Evolutionary conservation across 2,113 vertebrate species (phyloP).

Genomic region (Rhinolophus sinicus): DNA sequence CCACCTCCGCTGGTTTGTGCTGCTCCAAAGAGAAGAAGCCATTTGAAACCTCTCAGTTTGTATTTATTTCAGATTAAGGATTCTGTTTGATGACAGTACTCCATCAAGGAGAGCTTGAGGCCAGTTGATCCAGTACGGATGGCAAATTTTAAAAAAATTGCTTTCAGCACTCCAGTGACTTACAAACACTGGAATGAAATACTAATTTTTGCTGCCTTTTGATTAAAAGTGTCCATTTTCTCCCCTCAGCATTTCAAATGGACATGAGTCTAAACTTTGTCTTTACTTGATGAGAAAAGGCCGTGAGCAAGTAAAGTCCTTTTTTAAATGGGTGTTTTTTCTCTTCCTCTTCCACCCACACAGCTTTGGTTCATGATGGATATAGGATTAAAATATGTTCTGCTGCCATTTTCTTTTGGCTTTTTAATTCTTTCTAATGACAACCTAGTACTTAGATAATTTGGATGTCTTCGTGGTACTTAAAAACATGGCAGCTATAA

Average conservation of each 20-base stretch:
- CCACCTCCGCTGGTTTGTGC: conserved; percentile 60
- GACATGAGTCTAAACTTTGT: conserved; percentile 31
- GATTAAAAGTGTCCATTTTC: conserved; percentile 65
- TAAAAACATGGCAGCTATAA: not conserved
- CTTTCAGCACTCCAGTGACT: conserved; percentile 70
- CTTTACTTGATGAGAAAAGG: not conserved
- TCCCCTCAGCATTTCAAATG: conserved; percentile 36
- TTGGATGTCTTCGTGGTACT: not conserved
- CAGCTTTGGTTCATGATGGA: not conserved
- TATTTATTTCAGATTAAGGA: conserved; percentile 75
- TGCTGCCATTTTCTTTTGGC: not conserved
- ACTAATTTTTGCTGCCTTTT: conserved; percentile 81
- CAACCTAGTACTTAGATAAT: not conserved
- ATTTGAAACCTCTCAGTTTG: conserved; percentile 74
- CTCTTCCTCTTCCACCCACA: too few relatives aligned
- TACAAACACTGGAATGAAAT: conserved; percentile 69
- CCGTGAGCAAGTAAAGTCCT: too few relatives aligned
- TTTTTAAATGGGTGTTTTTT: not conserved
- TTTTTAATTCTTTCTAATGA: not conserved
- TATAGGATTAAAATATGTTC: not conserved
- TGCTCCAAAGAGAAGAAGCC: conserved; percentile 73
- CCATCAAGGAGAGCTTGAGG: conserved; percentile 73
- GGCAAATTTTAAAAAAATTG: conserved; percentile 76
- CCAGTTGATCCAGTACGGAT: conserved; percentile 70
- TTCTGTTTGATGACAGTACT: conserved; percentile 62